phyloP scores from a whole-genome alignment of 2,113 vertebrate genomes.

The Bufo gargarizans region DNA sequence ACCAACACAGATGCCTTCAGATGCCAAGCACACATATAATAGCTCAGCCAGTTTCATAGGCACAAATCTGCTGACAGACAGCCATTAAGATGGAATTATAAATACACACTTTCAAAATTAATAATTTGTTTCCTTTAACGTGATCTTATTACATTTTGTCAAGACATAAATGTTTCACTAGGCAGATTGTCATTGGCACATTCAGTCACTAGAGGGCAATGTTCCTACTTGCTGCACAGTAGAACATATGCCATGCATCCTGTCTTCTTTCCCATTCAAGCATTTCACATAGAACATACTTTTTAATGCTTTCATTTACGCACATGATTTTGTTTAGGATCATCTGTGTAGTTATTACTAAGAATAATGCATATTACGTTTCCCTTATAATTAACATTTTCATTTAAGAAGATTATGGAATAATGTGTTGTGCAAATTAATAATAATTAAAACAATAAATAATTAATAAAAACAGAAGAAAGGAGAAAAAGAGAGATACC shows the following conservation, averaged over 20 bases:
- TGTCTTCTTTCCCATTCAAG: background rate
- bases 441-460: no score
- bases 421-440: no score
- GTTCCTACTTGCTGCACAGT: background rate
- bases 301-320: background rate
- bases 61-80: no score
- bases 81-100: background rate
- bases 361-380: no score
- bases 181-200: background rate
- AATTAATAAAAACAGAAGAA: no score
- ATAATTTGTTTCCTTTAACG: background rate
- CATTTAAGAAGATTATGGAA: background rate
- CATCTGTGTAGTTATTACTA: background rate
- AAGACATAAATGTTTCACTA: background rate
- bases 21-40: no score
- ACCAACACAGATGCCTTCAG: no score
- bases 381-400: constrained; percentile 12
- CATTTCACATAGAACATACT: constrained; percentile 10
- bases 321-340: background rate
- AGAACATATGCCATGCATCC: background rate
- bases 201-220: constrained; percentile 40
- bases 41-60: no score
- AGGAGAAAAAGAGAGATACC: no score
- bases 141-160: background rate
- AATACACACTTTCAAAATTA: background rate